Evolutionary conservation across 2,113 vertebrate genomes (phyloP), one percentile per base, ranked within the genome.

Genomic region (Pao palembangensis): DNA sequence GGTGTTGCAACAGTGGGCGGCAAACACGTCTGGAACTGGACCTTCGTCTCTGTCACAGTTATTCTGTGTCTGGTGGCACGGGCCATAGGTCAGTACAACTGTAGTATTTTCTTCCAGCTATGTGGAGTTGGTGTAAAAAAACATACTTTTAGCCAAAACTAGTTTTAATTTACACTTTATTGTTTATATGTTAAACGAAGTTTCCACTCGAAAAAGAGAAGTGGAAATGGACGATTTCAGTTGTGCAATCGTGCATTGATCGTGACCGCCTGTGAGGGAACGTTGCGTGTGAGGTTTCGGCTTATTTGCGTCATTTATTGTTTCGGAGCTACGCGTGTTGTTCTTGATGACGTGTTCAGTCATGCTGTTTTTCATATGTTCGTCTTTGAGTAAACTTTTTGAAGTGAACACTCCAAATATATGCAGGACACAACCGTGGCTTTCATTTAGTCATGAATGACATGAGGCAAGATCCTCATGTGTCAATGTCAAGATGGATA

Each of bases 1-100:
- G 97, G 97, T 0, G 96, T 99, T 53, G 96, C 96, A 64, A 99
- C 96, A 0, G 95, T 99, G 81, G 96, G 92, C 0, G 97, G 96
- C n/a, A 67, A 72, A 10, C 97, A 99, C 74, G 54, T 62, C 28
- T 99, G 97, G 97, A 94, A 97, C 89, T 99, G 97, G 97, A 93
- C 90, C 71, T 99, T 98, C 0, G 93, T 99, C 79, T 93, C 92
- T 6, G 88, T 92, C 87, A 98, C 96, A 0, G 87, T 99, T 61
- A 68, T 98, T 68, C 91, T 98, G 83, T 98, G 95, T 85, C 93
- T 97, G 80, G 87, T 98, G 3, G 92, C 95, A 0, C 91, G 97
- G 0, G 93, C 98, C 55, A 85, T 99, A 42, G 97, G 97, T 99
- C 87, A 87, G 84, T 23, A 12, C 51, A 20, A 7, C 31, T 28